Base-by-base conservation (phyloP, 2,888 invertebrate genomes). In the Aporophyla nigra region DNA sequence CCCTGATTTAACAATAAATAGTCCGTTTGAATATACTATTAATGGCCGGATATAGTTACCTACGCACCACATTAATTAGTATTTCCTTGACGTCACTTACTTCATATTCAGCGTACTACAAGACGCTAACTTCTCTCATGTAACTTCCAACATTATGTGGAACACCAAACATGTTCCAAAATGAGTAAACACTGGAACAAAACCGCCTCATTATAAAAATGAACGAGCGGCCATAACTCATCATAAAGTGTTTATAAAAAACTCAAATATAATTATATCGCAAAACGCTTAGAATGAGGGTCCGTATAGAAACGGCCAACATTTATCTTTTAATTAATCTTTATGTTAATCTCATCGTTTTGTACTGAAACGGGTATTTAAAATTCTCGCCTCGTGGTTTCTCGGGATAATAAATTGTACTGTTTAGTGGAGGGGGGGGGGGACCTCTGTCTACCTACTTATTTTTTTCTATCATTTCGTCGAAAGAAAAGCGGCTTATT, bases 271-370 rank as follows among this genome's bases (percentile, higher is more conserved):
- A 74, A 76, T 83, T 80, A 59, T 80, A 83, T 80, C 62, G 62
- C 68, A 53, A 79, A 79, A 77, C 70, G 62, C 46, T 80, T 65
- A 74, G 49, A 76, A 73, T 56, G 33, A 72, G 69, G 72, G 49
- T 59, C 40, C 24, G 51, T 46, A 69, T 40, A 80, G 73, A 71
- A 80, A 77, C 54, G 19, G 43, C 12, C 73, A 74, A 46, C 43
- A 70, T 83, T 84, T 86, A 86, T 84, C 79, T 86, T 82, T 86
- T 86, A 84, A 86, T 86, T 84, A 79, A 86, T 85, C 71, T 81
- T 71, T 77, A 67, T 62, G 74, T 77, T 84, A 84, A 84, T 84
- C 70, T 49, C 16, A 21, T 56, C 24, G 74, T 67, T 82, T 82
- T 75, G 62, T 74, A 33, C 56, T 49, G 67, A 71, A 74, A 74